Conservation (phyloP, 92 coral and sea anemone genomes). For the Parazoanthus atlanticus region DNA sequence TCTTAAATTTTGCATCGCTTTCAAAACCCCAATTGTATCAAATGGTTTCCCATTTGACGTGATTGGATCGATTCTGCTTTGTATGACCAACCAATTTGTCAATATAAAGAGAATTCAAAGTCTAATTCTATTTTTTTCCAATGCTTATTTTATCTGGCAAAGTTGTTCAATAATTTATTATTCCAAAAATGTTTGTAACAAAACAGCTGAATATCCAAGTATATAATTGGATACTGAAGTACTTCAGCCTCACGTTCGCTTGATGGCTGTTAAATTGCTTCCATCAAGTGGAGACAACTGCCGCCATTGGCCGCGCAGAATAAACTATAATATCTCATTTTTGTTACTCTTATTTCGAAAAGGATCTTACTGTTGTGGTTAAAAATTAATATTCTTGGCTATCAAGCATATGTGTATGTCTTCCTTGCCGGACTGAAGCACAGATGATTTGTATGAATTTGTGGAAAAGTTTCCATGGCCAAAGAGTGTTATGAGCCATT, state of each 20-base stretch:
- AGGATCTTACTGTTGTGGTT: conserved; percentile 12
- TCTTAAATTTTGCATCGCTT: background rate
- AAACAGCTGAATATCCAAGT: conserved; percentile 21
- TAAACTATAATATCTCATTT: conserved; percentile 1
- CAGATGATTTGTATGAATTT: background rate
- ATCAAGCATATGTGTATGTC: conserved; percentile 1
- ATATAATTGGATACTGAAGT: background rate
- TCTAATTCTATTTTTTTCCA: conserved; percentile 7
- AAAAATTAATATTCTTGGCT: conserved; percentile 34
- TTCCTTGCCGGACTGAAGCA: background rate
- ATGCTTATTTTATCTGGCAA: conserved; percentile 12
- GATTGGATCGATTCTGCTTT: conserved; percentile 4
- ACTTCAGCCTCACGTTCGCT: background rate
- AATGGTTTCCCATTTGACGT: conserved; percentile 1
- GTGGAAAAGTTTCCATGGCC: background rate
- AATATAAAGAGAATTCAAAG: background rate
- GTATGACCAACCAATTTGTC: background rate
- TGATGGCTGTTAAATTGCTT: conserved; percentile 14
- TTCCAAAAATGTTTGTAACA: background rate
- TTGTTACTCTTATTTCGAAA: conserved; percentile 8
- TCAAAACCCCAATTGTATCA: background rate
- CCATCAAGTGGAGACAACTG: background rate
- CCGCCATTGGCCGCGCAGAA: conserved; percentile 13
- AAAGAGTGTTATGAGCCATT: background rate
- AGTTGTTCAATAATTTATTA: conserved; percentile 11